Conservation (phyloP, 2,113 vertebrate species). For the Echinops telfairi region DNA sequence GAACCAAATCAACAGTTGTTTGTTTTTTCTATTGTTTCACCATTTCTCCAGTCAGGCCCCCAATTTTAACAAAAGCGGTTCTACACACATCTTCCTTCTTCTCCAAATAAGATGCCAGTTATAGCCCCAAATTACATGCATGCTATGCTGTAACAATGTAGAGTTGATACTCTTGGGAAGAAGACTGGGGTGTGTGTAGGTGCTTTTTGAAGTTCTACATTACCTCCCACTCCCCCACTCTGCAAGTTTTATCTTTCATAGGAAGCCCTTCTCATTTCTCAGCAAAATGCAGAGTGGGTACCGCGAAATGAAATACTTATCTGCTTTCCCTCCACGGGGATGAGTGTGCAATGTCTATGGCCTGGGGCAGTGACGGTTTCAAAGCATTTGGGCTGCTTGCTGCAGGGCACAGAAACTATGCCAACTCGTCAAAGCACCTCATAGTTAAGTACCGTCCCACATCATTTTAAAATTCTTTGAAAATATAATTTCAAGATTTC, state of each 20-base stretch:
- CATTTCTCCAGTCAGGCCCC: constrained; percentile 55
- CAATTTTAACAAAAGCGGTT: constrained; percentile 64
- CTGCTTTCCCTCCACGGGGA: constrained; percentile 59
- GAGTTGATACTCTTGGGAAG: constrained; percentile 86
- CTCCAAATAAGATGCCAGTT: constrained; percentile 82
- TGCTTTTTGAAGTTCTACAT: constrained; percentile 85
- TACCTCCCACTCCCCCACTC: constrained; percentile 73
- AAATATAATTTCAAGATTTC: constrained; percentile 22
- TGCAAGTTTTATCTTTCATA: constrained; percentile 78
- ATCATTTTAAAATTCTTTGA: constrained; percentile 39
- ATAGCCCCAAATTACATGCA: constrained; percentile 87
- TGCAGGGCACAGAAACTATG: constrained; percentile 82
- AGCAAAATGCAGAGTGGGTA: constrained; percentile 69
- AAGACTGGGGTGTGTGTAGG: constrained; percentile 85
- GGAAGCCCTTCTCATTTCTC: constrained; percentile 80
- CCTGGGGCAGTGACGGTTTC: constrained; percentile 62
- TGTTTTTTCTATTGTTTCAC: constrained; percentile 60
- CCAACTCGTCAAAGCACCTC: constrained; percentile 85
- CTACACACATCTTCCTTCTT: constrained; percentile 46
- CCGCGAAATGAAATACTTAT: constrained; percentile 73
- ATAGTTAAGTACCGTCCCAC: background rate
- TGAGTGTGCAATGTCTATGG: constrained; percentile 76
- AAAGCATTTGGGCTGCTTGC: constrained; percentile 78
- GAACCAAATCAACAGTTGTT: constrained; percentile 68
- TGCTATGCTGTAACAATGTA: constrained; percentile 88